Conservation (phyloP, 2,113 vertebrate species). For the Ariopsis seemanni region DNA sequence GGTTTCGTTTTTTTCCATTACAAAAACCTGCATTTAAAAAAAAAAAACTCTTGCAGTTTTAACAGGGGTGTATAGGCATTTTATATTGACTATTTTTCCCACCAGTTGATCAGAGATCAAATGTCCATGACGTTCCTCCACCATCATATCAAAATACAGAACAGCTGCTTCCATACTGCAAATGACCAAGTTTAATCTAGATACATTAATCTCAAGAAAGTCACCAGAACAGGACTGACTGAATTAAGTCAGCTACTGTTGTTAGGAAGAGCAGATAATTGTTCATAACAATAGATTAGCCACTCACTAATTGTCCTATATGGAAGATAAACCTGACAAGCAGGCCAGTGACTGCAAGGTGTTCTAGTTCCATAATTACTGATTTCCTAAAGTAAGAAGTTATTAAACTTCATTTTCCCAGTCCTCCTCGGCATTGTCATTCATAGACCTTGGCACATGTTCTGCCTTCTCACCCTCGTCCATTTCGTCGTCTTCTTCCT, state of each 20-base stretch:
- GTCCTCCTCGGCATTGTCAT: slow-evolving; percentile 53
- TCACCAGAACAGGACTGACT: not conserved
- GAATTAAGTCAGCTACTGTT: not conserved
- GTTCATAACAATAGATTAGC: not conserved
- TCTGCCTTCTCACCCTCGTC: slow-evolving; percentile 29
- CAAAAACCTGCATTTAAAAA: not conserved
- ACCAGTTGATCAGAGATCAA: too few species aligned
- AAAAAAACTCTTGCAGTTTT: not conserved
- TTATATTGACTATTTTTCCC: not conserved
- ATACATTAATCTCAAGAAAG: not conserved
- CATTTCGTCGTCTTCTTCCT: slow-evolving; percentile 50
- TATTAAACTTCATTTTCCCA: slow-evolving; percentile 58
- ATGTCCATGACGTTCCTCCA: not conserved
- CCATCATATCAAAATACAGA: not conserved
- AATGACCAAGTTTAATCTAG: too few species aligned
- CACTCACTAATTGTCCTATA: not conserved
- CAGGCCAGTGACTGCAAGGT: not conserved
- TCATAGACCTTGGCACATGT: not conserved
- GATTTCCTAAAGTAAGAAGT: not conserved
- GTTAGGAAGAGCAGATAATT: not conserved
- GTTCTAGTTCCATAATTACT: not conserved
- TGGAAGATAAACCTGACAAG: not conserved
- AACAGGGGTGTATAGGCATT: not conserved
- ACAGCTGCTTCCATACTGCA: not conserved
- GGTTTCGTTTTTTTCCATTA: not conserved